Base-by-base conservation (phyloP, 2,797 vertebrate genomes). In the Peromyscus attwateri region DNA sequence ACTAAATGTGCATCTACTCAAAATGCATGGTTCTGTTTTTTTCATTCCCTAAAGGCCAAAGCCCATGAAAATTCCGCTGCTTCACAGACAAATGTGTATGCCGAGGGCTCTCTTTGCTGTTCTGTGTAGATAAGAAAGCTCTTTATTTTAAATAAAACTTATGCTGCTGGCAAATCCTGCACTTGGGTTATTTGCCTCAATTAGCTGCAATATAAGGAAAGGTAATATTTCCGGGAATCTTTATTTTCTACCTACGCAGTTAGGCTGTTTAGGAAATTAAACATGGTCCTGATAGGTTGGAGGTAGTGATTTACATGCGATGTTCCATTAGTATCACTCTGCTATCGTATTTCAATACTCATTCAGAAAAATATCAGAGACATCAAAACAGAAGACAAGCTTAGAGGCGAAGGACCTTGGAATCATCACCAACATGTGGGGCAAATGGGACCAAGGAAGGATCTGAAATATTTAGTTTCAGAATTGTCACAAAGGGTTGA, bases 131-230 rank as follows among this genome's bases (percentile, higher is more conserved):
- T 97, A 97, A 97, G 96, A 95, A 94, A 80, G 49, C 55, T 92
- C 95, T 95, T 70, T 88, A 75, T 91, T 87, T 96, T 97, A 97
- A 96, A 97, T 97, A 96, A 97, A 97, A 97, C 88, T 68, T 75
- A 79, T 17, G 94, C 88, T 97, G 34, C 90, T 89, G 96, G 92
- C 55, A 93, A 96, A 87, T 92, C 81, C 70, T 89, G 79, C 43
- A 91, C 37, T 90, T 95, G 81, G 88, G 84, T 95, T 95, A 97
- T 98, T 95, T 97, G 73, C 92, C 70, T 92, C 93, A 97, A 93
- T 97, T 97, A 96, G 82, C 85, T 94, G 34, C 82, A 92, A 89
- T 82, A 46, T 25, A 91, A 95, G 8, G 11, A 71, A 95, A 68
- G 27, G 81, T 68, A 92, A 93, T 91, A 40, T 93, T 95, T 95